A percentile compares a stretch with the other conserved stretches of the same genome.
Evolutionary conservation across 2,888 invertebrate species (phyloP).

Genomic region (Plusia festucae): DNA sequence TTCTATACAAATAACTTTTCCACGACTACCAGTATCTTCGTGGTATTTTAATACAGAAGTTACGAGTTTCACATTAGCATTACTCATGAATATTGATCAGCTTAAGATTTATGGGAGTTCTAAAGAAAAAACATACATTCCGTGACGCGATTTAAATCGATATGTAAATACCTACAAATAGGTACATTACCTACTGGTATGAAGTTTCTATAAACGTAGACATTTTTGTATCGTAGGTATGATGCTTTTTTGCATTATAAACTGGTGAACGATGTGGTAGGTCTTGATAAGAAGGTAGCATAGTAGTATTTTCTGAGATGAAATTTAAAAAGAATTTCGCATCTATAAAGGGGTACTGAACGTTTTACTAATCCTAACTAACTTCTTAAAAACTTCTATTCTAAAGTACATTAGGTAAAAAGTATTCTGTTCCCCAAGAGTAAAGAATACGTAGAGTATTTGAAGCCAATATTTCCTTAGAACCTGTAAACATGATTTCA

Average conservation of each 20-base stretch:
- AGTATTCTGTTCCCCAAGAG: too few relatives aligned
- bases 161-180: slow-evolving; percentile 47
- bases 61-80: slow-evolving; percentile 36
- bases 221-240: not conserved
- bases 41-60: slow-evolving; percentile 39
- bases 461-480: not conserved
- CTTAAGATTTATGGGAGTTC: slow-evolving; percentile 44
- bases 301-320: not conserved
- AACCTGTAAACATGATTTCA: not conserved
- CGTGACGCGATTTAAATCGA: slow-evolving; percentile 46
- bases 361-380: too few relatives aligned
- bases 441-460: not conserved
- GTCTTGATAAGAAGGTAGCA: not conserved
- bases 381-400: too few relatives aligned
- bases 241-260: not conserved
- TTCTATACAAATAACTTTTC: slow-evolving; percentile 19
- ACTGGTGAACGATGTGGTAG: not conserved
- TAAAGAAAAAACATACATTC: slow-evolving; percentile 51
- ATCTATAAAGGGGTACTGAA: too few relatives aligned
- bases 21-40: slow-evolving; percentile 16
- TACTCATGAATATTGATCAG: slow-evolving; percentile 50
- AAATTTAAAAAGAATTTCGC: not conserved
- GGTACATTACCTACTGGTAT: slow-evolving; percentile 16
- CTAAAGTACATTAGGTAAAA: too few relatives aligned
- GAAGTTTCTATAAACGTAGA: slow-evolving; percentile 13